Base-by-base conservation (phyloP, 2,113 vertebrate species). In the Ranitomeya imitator region DNA sequence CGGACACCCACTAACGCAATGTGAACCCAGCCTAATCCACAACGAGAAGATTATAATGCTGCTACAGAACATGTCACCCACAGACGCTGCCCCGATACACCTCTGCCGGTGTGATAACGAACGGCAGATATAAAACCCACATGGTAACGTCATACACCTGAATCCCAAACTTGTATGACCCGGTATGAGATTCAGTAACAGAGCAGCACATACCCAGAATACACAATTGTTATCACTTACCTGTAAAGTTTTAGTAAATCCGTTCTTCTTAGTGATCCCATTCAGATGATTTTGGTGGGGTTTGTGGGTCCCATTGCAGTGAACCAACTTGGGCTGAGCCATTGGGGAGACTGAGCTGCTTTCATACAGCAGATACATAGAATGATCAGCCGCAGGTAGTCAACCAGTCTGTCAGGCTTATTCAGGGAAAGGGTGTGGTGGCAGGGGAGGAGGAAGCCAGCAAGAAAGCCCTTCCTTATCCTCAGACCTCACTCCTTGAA, bases 361-460 rank as follows among this genome's bases (percentile, higher is more conserved):
- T 31, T 51, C 65, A 45, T 71, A 63, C 57, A 77, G 79, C 71
- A 84, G 37, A 23, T n/a, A 54, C 71, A 74, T 83, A 21, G 84
- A 78, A 76, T 74, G 71, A 16, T 57, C 85, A 60, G 16, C 86
- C 52, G 12, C 86, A 88, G 86, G 86, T 83, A 88, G 51, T 31
- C 59, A 83, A 88, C 87, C 81, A 88, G 87, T 88, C 80, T 78
- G 80, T 78, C 87, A 88, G 81, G 87, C 59, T 83, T 23, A 37
- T 45, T 26, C 80, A 83, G 80, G 63, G 87, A 61, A 77, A 84
- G 87, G 87, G 87, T 88, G 87, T 61, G 87, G 87, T 73, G 14
- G 18, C 57, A 15, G 21, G 85, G 76, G 71, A 26, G 61, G 63
- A 55, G 59, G 73, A 79, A 45, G 45, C 51, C 31, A 61, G 59